phyloP scores from a whole-genome alignment of 2,888 invertebrate genomes.

The Neria commutata region DNA sequence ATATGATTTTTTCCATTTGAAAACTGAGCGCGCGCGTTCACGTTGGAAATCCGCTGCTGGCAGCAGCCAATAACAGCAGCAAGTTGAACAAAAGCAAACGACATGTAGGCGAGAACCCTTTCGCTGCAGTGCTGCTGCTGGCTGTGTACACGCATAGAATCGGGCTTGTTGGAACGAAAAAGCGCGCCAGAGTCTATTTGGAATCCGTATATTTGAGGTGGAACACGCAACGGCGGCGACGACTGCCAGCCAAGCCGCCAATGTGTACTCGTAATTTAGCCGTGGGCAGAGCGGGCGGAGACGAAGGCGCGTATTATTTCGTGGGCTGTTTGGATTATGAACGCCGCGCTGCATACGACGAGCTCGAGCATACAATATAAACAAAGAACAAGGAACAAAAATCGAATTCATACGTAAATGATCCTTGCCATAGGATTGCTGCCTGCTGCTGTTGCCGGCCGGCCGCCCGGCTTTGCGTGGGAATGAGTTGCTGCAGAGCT shows the following conservation, averaged over 20 bases:
- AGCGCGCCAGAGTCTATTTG: neutral
- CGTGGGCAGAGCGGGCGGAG: too few species aligned
- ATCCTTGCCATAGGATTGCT: slow-evolving; percentile 2
- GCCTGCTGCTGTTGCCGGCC: neutral
- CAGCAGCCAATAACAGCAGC: neutral
- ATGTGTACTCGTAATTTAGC: too few species aligned
- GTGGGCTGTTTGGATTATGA: slow-evolving; percentile 16
- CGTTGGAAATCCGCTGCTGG: neutral
- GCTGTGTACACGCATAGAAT: slow-evolving; percentile 7
- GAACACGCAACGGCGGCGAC: neutral
- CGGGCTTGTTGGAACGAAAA: slow-evolving; percentile 5
- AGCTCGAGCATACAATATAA: too few species aligned
- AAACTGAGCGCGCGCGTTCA: neutral
- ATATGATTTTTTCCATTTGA: neutral
- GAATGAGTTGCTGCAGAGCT: neutral
- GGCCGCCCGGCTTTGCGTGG: neutral
- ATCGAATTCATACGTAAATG: slow-evolving; percentile 7
- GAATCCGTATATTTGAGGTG: neutral
- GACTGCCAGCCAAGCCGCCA: too few species aligned
- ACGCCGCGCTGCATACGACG: too few species aligned
- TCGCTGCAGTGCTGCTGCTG: neutral
- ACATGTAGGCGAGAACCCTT: neutral
- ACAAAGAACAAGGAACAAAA: too few species aligned
- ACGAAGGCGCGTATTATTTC: slow-evolving; percentile 10
- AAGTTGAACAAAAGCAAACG: too few species aligned